Evolutionary conservation across 2,888 invertebrate species (phyloP).

Genomic region (Folsomia candida): DNA sequence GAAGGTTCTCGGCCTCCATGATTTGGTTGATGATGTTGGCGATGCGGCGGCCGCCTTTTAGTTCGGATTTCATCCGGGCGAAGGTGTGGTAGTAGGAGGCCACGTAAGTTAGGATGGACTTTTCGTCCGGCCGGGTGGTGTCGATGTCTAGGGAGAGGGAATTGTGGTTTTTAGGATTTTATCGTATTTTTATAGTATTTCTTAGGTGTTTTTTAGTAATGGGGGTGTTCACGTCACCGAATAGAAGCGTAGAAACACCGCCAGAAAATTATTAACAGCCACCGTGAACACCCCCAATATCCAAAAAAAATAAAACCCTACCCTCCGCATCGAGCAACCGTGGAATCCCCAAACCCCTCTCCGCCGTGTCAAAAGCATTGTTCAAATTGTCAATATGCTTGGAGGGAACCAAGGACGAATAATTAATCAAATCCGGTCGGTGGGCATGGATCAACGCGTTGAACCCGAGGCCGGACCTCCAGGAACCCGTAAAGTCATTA

Average conservation of each 20-base stretch:
- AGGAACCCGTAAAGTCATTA: conserved; percentile 84
- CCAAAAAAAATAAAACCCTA: too few relatives aligned
- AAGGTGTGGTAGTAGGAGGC: conserved; percentile 99
- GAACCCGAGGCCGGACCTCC: conserved; percentile 95
- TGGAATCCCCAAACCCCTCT: conserved; percentile 88
- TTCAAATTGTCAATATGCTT: conserved; percentile 93
- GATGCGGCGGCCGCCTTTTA: conserved; percentile 94
- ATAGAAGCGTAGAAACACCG: too few relatives aligned
- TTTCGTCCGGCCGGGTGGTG: conserved; percentile 90
- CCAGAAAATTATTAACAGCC: too few relatives aligned
- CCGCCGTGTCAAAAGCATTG: conserved; percentile 94
- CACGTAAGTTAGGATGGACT: conserved; percentile 97
- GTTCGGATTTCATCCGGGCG: conserved; percentile 97
- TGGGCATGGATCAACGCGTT: conserved; percentile 98
- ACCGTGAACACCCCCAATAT: too few relatives aligned
- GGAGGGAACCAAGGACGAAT: conserved; percentile 71
- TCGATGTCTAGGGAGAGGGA: conserved; percentile 85
- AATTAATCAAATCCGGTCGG: conserved; percentile 91
- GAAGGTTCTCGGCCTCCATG: conserved; percentile 91
- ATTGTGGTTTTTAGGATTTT: conserved; percentile 1
- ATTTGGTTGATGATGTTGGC: conserved; percentile 97
- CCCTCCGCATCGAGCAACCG: conserved; percentile 90
- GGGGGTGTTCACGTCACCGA: too few relatives aligned
- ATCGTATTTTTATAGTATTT: background rate
- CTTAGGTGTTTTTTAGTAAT: too few relatives aligned